These are phyloP conservation scores for Gonioctena quinquepunctata DNA, from an alignment of 1,140 invertebrate species.

Conservation along the genomic window DNA sequence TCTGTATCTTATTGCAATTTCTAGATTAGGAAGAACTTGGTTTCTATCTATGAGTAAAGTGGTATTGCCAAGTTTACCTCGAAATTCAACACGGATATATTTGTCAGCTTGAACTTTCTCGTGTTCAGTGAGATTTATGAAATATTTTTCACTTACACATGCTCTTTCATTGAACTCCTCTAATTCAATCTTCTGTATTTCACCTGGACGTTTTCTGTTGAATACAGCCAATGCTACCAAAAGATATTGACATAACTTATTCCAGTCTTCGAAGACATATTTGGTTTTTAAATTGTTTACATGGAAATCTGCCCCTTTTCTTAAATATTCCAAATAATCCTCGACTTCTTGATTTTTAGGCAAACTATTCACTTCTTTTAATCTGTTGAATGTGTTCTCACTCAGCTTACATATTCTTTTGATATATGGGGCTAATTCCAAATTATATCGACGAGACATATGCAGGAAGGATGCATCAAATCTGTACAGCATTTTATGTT, in stretches of 20 bases:
- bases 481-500: neutral
- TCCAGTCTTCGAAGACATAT: neutral
- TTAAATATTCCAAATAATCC: neutral
- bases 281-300: neutral
- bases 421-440: neutral
- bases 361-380: neutral
- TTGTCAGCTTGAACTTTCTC: neutral
- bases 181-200: neutral
- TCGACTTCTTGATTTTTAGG: neutral
- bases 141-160: neutral
- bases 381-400: neutral
- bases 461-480: neutral
- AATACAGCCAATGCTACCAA: constrained; percentile 3
- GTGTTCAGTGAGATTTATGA: neutral
- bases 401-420: neutral
- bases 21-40: neutral
- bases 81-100: neutral
- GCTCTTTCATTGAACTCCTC: neutral
- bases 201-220: neutral
- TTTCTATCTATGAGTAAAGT: neutral
- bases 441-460: neutral
- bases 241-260: neutral
- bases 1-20: neutral
- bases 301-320: neutral
- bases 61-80: neutral